Conservation (phyloP, 1,140 invertebrate genomes). For the Drosophila hydei region DNA sequence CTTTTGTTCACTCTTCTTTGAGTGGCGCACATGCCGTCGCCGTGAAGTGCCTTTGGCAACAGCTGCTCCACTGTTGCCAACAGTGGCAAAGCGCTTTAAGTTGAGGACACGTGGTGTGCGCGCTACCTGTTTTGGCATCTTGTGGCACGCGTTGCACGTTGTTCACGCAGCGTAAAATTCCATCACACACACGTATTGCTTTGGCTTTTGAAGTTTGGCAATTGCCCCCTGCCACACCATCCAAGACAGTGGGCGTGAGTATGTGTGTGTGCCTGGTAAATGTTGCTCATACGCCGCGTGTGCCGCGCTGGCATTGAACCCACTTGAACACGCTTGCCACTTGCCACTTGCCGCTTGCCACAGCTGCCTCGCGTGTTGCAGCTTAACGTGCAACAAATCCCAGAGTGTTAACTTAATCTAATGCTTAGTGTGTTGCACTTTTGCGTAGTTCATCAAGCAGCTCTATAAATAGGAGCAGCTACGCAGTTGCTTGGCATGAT, state of each 20-base stretch:
- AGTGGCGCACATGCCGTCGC: slow-evolving; percentile 52
- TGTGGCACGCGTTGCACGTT: slow-evolving; percentile 32
- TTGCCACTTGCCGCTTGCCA: slow-evolving; percentile 4
- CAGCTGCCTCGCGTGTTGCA: slow-evolving; percentile 21
- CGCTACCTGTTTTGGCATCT: slow-evolving; percentile 13
- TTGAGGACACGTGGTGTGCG: slow-evolving; percentile 58
- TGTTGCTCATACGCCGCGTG: slow-evolving; percentile 38
- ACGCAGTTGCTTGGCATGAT: too few species aligned
- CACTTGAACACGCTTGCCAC: slow-evolving; percentile 14
- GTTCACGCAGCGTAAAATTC: slow-evolving; percentile 31
- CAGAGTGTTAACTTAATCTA: background rate
- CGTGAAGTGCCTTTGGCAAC: slow-evolving; percentile 36
- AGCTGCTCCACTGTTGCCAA: slow-evolving; percentile 12
- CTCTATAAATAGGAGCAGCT: too few species aligned
- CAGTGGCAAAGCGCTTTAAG: slow-evolving; percentile 52
- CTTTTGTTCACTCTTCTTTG: background rate
- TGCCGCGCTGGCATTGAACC: slow-evolving; percentile 29
- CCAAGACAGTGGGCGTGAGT: background rate
- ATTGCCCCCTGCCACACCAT: background rate
- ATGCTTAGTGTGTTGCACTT: background rate
- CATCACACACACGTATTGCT: slow-evolving; percentile 30
- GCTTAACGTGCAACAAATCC: slow-evolving; percentile 12
- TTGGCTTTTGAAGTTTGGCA: slow-evolving; percentile 29
- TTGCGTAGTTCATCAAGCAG: background rate
- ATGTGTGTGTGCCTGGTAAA: slow-evolving; percentile 16